Evolutionary conservation across 2,113 vertebrate genomes (phyloP).

Genomic region (Alligator sinensis): DNA sequence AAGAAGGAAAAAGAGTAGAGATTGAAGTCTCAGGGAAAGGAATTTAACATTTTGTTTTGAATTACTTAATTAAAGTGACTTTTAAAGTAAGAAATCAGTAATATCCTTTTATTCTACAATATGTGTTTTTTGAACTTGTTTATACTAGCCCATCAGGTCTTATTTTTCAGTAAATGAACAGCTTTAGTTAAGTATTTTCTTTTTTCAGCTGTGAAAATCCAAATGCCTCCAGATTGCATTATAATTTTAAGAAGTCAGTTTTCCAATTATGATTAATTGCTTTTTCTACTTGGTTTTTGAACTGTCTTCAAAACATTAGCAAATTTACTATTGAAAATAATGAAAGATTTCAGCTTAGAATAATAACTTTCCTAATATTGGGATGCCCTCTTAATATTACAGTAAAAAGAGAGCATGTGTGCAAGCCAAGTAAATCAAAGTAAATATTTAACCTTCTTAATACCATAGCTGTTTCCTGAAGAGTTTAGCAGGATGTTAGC

Average conservation of each 20-base stretch:
- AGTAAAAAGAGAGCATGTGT: not conserved
- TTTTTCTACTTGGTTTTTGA: not conserved
- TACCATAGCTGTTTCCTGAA: not conserved
- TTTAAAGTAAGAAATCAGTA: not conserved
- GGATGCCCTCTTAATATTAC: not conserved
- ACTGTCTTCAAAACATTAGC: not conserved
- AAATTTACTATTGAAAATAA: not conserved
- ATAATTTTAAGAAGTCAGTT: not conserved
- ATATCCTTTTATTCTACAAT: not conserved
- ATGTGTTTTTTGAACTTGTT: accelerated
- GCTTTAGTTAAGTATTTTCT: not conserved
- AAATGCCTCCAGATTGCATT: not conserved
- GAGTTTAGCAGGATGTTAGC: not conserved
- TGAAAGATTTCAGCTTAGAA: not conserved
- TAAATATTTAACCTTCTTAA: not conserved
- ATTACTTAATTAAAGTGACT: not conserved
- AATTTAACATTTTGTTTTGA: not conserved
- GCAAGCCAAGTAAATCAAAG: not conserved
- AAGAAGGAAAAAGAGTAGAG: not conserved
- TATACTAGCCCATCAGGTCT: not conserved
- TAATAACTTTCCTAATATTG: not conserved
- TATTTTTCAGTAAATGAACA: not conserved
- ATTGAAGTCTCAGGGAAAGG: accelerated
- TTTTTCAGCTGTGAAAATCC: not conserved
- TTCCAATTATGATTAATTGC: accelerated